A percentile compares a stretch with the other conserved stretches of the same genome.
Conservation (phyloP, 35 echinoderm and acorn worm genomes). For the Patiria miniata region DNA sequence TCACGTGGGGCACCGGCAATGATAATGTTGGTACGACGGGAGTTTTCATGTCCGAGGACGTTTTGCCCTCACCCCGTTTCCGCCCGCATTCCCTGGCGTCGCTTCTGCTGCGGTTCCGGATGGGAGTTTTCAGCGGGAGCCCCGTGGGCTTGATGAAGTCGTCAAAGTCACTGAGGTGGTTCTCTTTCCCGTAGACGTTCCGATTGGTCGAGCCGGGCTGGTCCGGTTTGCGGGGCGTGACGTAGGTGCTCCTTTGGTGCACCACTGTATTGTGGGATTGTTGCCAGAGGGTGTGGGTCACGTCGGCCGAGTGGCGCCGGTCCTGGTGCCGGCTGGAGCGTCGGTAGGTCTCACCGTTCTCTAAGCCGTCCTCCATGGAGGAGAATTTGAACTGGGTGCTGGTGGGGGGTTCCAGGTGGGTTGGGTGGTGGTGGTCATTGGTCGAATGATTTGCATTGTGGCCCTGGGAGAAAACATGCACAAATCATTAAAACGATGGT, state of each 20-base stretch:
- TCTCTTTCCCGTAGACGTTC: constrained; percentile 45
- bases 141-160: constrained; percentile 71
- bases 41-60: constrained; percentile 36
- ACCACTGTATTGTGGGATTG: constrained; percentile 3
- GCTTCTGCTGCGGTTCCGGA: constrained; percentile 52
- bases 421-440: constrained; percentile 19
- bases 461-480: neutral
- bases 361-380: constrained; percentile 92
- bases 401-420: constrained; percentile 66
- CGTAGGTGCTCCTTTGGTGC: constrained; percentile 34
- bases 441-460: constrained; percentile 29
- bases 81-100: constrained; percentile 47
- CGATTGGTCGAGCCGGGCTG: neutral
- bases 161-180: constrained; percentile 46
- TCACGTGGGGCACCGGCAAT: constrained; percentile 64
- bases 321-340: neutral
- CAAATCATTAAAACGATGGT: neutral
- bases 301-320: constrained; percentile 36
- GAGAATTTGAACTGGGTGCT: constrained; percentile 87
- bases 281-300: neutral
- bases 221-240: neutral
- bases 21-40: constrained; percentile 92
- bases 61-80: constrained; percentile 29
- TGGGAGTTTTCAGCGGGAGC: constrained; percentile 67
- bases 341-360: constrained; percentile 75